Conservation (phyloP, 1,140 invertebrate species). For the Batillaria attramentaria region DNA sequence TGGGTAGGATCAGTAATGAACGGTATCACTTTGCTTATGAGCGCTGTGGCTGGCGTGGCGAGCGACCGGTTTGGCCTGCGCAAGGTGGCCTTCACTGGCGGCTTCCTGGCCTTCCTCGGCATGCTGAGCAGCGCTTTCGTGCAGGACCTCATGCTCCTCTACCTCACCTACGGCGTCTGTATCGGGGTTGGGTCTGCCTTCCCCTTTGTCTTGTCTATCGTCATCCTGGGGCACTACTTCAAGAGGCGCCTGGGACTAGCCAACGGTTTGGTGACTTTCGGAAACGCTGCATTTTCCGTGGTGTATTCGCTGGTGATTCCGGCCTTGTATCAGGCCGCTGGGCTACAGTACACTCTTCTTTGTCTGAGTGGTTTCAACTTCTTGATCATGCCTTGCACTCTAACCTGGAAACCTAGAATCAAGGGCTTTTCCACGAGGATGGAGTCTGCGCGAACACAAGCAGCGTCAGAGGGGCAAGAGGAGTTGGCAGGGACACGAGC, state of each 20-base stretch:
- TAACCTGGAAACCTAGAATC: conserved; percentile 85
- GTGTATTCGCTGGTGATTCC: conserved; percentile 83
- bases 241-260: conserved; percentile 85
- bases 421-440: conserved; percentile 29
- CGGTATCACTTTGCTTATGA: conserved; percentile 91
- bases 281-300: conserved; percentile 90
- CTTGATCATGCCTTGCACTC: conserved; percentile 82
- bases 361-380: conserved; percentile 79
- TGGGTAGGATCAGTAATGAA: conserved; percentile 89
- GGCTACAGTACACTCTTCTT: conserved; percentile 77
- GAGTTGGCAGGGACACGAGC: background rate
- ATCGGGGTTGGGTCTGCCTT: conserved; percentile 90
- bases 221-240: conserved; percentile 93
- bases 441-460: conserved; percentile 56
- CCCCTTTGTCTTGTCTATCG: conserved; percentile 90
- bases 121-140: conserved; percentile 88
- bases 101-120: conserved; percentile 82
- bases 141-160: conserved; percentile 77
- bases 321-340: conserved; percentile 77
- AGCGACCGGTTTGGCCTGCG: conserved; percentile 89
- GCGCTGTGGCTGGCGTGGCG: conserved; percentile 88
- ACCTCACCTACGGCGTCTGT: conserved; percentile 89
- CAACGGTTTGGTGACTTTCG: conserved; percentile 92
- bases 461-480: conserved; percentile 44
- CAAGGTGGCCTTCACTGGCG: conserved; percentile 86